phyloP scores from a whole-genome alignment of 2,888 invertebrate species.

The Chydorus sphaericus region DNA sequence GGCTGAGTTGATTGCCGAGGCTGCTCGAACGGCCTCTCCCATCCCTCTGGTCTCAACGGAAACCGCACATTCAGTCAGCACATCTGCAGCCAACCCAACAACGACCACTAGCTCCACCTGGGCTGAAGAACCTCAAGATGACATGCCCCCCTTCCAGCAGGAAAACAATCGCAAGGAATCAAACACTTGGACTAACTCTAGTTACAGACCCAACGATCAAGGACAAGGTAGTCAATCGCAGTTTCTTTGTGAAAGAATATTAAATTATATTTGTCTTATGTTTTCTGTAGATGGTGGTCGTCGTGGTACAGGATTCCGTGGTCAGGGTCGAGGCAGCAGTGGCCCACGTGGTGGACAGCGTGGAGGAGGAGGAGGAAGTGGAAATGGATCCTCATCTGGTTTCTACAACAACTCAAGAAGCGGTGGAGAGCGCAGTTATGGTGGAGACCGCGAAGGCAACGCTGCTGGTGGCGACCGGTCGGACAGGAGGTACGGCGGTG shows the following conservation, averaged over 20 bases:
- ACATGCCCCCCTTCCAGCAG: neutral
- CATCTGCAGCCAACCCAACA: too few species aligned
- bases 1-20: neutral
- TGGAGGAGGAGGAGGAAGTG: neutral
- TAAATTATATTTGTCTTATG: neutral
- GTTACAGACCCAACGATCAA: conserved; percentile 1
- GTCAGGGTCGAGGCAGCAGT: neutral
- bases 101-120: neutral
- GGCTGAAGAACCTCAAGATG: conserved; percentile 3
- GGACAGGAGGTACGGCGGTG: neutral
- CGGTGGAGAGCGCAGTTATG: neutral
- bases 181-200: conserved; percentile 5
- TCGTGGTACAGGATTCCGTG: conserved; percentile 10
- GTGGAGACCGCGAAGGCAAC: conserved; percentile 4
- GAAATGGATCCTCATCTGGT: too few species aligned
- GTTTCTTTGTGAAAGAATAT: neutral
- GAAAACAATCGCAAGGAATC: neutral
- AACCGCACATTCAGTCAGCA: too few species aligned
- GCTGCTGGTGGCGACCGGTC: too few species aligned
- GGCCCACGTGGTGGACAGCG: conserved; percentile 4
- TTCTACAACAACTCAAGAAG: conserved; percentile 1
- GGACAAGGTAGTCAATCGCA: neutral
- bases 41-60: neutral
- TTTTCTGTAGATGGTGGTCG: conserved; percentile 7
- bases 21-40: neutral